These are phyloP conservation scores for Corythoichthys haematopterus DNA, from an alignment of 2,113 vertebrate genomes.

Conservation along the genomic window DNA sequence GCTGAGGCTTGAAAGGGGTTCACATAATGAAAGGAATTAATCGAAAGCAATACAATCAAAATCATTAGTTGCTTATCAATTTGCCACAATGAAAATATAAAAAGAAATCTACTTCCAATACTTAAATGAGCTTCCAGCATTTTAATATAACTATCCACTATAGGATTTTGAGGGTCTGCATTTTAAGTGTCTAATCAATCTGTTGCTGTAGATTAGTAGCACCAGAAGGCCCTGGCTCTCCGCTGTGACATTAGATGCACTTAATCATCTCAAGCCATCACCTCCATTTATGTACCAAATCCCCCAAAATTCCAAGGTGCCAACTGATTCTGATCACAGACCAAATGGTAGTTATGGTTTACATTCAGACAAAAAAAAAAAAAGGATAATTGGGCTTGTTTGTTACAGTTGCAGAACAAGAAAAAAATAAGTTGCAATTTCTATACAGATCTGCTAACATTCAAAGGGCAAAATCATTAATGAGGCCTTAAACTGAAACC, in stretches of 20 bases:
- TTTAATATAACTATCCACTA: too few relatives aligned
- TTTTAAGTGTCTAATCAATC: slow-evolving; percentile 8
- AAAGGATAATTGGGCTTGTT: too few relatives aligned
- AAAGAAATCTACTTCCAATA: too few relatives aligned
- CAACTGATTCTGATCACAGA: too few relatives aligned
- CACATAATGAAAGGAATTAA: not conserved
- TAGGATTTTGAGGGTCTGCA: not conserved
- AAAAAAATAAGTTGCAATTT: too few relatives aligned
- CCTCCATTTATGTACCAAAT: not conserved
- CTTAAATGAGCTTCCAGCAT: not conserved
- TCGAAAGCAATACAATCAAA: not conserved
- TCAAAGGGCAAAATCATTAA: too few relatives aligned
- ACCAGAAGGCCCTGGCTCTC: slow-evolving; percentile 39
- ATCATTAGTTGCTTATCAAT: not conserved
- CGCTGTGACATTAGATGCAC: not conserved
- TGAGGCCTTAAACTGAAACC: too few relatives aligned
- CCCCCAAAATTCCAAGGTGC: not conserved
- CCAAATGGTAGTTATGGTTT: too few relatives aligned
- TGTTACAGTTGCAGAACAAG: too few relatives aligned
- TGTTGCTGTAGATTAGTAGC: slow-evolving; percentile 29
- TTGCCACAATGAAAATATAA: not conserved
- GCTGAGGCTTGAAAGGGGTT: not conserved
- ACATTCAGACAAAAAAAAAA: too few relatives aligned
- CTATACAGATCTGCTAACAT: too few relatives aligned
- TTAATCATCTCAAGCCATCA: slow-evolving; percentile 41